Evolutionary conservation across 1,140 invertebrate species (phyloP), one percentile per base, ranked within the genome.

Genomic region (Panulirus ornatus): DNA sequence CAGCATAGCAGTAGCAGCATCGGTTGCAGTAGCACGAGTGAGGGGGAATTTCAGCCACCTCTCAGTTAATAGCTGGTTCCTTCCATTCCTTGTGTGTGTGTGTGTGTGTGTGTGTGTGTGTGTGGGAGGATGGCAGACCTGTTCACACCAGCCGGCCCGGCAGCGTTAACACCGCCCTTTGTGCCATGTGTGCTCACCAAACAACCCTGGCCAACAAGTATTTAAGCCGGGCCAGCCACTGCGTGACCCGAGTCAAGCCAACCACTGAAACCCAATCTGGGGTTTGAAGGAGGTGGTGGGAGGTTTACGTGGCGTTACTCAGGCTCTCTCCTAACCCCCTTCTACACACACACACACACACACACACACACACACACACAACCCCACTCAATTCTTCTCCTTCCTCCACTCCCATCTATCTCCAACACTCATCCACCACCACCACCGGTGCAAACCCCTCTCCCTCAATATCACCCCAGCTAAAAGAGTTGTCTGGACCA

Each of bases 181-280:
- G 44, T 44, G n/a, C 44, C 1, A 22, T 79, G 76, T 79, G n/a
- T 79, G 44, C 76, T 79, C 42, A 51, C 42, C 76, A 79, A 79
- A 79, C 70, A 73, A 34, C 70, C 42, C 34, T 73, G n/a, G 70
- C 70, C 36, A 73, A 73, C 76, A 79, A 51, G 44, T 79, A 79
- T 79, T 79, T 79, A 79, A 79, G 42, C 76, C n/a, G 11, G 42
- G 42, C 38, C 51, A n/a, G 36, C n/a, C 42, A 6, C n/a, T 44
- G 42, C 76, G 76, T 79, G 76, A 79, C 76, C 22, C 9, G 19
- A 40, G 38, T 30, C 42, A 36, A 27, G 44, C 42, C 6, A 14
- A 19, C 44, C 44, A 22, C n/a, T 73, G 76, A 79, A 51, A 79
- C 51, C 76, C 76, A 79, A 79, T 51, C 14, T 79, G 22, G n/a